phyloP scores from a whole-genome alignment of 2,888 invertebrate species.

The Pherbina coryleti region DNA sequence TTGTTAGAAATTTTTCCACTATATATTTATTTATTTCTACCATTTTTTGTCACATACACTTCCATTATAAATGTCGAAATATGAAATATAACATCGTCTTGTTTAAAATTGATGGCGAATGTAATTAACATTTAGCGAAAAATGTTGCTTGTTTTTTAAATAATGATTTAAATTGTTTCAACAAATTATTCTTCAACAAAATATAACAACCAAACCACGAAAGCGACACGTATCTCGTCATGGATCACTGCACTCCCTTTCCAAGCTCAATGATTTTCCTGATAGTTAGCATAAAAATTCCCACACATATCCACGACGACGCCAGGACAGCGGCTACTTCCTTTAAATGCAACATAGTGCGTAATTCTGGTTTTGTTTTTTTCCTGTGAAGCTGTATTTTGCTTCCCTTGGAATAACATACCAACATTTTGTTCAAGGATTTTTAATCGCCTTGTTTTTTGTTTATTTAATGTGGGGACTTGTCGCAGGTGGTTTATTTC shows the following conservation, averaged over 20 bases:
- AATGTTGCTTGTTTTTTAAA: no score
- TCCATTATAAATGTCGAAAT: no score
- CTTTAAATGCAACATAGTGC: not conserved
- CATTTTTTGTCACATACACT: no score
- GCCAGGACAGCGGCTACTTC: not conserved
- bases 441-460: slow-evolving; percentile 12
- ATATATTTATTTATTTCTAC: no score
- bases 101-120: no score
- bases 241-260: slow-evolving; percentile 23
- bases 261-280: not conserved
- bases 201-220: not conserved
- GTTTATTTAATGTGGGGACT: slow-evolving; percentile 31
- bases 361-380: not conserved
- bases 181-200: no score
- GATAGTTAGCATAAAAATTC: not conserved
- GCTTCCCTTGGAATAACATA: not conserved
- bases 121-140: no score
- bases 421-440: not conserved
- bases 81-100: no score
- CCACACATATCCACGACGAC: slow-evolving; percentile 13
- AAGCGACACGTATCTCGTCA: slow-evolving; percentile 17
- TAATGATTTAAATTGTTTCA: no score
- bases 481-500: slow-evolving; percentile 61
- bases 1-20: no score
- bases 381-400: not conserved